Base-by-base conservation (phyloP, 2,888 invertebrate genomes). In the Eupsilia transversa region DNA sequence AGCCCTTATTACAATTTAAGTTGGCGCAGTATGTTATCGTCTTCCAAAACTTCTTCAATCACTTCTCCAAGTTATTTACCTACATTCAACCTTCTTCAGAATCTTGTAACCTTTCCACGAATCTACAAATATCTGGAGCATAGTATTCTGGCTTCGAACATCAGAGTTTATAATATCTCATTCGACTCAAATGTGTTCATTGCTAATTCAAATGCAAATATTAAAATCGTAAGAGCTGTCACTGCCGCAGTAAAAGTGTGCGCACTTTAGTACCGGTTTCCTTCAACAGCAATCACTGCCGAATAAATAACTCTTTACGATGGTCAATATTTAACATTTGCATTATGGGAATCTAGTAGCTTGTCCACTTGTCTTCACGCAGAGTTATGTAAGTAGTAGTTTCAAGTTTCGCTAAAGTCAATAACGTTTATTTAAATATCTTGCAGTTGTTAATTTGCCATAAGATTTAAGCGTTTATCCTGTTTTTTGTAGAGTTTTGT, bases 281-380 rank as follows among this genome's bases (percentile, higher is more conserved):
- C 30, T 54, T 59, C 14, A 59, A n/a, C 54, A 56, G 61, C 23
- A 60, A 61, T 65, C 20, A 38, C 30, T 27, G 43, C 14, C 35
- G 7, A 66, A 66, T 52, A 70, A 76, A 69, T 43, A 60, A 46
- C 43, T 27, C 33, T 64, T 43, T 12, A 75, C 14, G 52, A 52
- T 17, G 4, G 49, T 76, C 65, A 82, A 79, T 76, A 76, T 82
- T 70, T 61, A 54, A 63, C 65, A 79, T 82, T 70, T 57, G 52
- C 77, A 49, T 68, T 60, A 41, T 54, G 52, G 46, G 66, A 77
- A 82, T 61, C 68, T 70, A n/a, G 65, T 67, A 70, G 65, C 57
- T 23, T 52, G 52, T 59, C 61, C 17, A 60, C 43, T 46, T 57
- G 46, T 61, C 4, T 52, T 64, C 10, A 17, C 1, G 1, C 30